Base-by-base conservation (phyloP, 2,113 vertebrate species). In the Prietella phreatophila region DNA sequence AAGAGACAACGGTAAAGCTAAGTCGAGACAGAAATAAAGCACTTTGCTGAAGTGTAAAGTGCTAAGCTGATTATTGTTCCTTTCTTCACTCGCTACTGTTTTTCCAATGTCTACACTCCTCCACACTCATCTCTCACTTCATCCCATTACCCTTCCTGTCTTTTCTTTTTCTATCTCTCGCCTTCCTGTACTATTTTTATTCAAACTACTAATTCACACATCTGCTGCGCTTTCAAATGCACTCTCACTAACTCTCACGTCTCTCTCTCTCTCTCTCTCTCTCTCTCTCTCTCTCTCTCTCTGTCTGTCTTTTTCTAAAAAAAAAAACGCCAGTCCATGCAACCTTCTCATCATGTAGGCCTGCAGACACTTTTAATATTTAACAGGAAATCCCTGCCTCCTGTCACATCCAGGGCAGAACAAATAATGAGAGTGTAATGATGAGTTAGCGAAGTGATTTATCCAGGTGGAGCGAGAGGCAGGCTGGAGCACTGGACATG, bases 401-500 rank as follows among this genome's bases (percentile, higher is more conserved):
- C 88, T n/a, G 69, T 89, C 87, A 92, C 91, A 92, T 84, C 88
- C 92, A 75, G 83, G 50, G 90, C 73, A 85, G 88, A 92, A 93
- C 91, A 92, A 92, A 93, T 91, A 90, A 94, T 92, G 89, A 92
- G 87, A 84, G 79, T 80, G 88, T 91, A 88, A 93, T 92, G 92
- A 93, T 83, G 89, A 91, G 86, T 91, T 91, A 79, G 87, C 79
- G 67, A 76, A 87, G 91, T 92, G 91, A 94, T 95, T 93, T 92
- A 93, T 91, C 90, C 85, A 87, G 89, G 71, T 85, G 87, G 88
- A 86, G 83, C 84, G 90, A 90, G 87, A 79, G 14, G 90, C 90
- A 76, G 85, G 78, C 90, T 36, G 10, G 56, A 69, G n/a, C 73
- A 90, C 69, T 88, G 82, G 63, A 87, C 89, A 85, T 47, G 89